Conservation (phyloP, 2,113 vertebrate genomes). For the Myxocyprinus asiaticus region DNA sequence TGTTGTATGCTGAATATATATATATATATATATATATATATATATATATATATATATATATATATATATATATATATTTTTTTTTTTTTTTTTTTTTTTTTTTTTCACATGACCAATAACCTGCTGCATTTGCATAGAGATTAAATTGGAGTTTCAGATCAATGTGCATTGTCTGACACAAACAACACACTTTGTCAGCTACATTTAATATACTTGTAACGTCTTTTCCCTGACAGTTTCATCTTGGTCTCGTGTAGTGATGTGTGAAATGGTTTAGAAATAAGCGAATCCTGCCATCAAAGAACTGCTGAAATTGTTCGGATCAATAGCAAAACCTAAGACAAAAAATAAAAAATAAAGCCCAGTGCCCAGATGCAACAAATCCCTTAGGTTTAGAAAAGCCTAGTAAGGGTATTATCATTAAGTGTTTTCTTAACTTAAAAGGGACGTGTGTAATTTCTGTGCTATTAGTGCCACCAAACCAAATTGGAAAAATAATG, state of each 20-base stretch:
- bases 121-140: background rate
- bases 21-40: no score
- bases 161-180: constrained; percentile 18
- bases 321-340: background rate
- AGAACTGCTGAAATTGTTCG: no score
- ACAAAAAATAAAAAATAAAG: background rate
- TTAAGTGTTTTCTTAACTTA: no score
- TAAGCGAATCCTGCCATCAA: no score
- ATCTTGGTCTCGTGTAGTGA: constrained; percentile 4
- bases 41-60: no score
- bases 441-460: no score
- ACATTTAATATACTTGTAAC: background rate
- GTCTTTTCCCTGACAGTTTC: constrained; percentile 14
- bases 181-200: constrained; percentile 26
- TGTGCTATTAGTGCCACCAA: no score
- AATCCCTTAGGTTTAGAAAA: background rate
- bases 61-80: no score
- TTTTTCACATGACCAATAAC: background rate
- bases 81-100: no score
- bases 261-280: background rate
- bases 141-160: constrained; percentile 26
- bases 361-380: background rate
- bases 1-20: background rate
- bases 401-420: no score
- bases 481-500: no score